Base-by-base conservation (phyloP, 2,113 vertebrate genomes). In the Hippocampus abdominalis region DNA sequence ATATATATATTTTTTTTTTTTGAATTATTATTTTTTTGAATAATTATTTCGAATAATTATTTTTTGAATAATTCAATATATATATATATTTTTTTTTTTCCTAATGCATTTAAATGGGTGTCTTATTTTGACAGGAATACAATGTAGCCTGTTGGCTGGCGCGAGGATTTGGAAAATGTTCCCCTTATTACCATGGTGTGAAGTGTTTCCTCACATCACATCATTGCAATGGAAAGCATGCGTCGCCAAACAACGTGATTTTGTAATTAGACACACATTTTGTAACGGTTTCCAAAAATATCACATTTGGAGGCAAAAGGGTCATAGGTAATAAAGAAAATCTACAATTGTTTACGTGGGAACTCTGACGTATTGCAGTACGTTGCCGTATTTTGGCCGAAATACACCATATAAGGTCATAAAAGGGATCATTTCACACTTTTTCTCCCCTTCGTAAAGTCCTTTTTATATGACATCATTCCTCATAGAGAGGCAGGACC, bases 401-500 rank as follows among this genome's bases (percentile, higher is more conserved):
- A 79, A 61, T 42, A 49, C 4, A 32, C 57, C 57, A 60, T 32
- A 60, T 8, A 60, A 8, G 57, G 57, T 60, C 32, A 60, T 18
- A 29, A 53, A 7, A 59, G 56, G 56, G 27, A 25, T 25, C 4
- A 16, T 32, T 59, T 59, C 2, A 21, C 10, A 57, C 27, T 74
- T 73, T 77, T 9, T 11, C 51, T 10, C 65, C 25, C 71, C 29
- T 68, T 25, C 59, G 44, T 72, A 78, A 75, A 49, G 7, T 12
- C 44, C n/a, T 62, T 60, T 27, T 8, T 60, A 60, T 11, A 59
- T 51, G 61, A 70, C 62, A 42, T 70, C 46, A 77, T 62, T 59
- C 42, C 57, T 64, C 65, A 60, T 16, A 16, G n/a, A 74, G 63
- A 59, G 40, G 67, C 69, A 32, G 23, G 79, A 77, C 70, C 20